Conservation (phyloP, 2,113 vertebrate genomes). For the Hyperopisus bebe region DNA sequence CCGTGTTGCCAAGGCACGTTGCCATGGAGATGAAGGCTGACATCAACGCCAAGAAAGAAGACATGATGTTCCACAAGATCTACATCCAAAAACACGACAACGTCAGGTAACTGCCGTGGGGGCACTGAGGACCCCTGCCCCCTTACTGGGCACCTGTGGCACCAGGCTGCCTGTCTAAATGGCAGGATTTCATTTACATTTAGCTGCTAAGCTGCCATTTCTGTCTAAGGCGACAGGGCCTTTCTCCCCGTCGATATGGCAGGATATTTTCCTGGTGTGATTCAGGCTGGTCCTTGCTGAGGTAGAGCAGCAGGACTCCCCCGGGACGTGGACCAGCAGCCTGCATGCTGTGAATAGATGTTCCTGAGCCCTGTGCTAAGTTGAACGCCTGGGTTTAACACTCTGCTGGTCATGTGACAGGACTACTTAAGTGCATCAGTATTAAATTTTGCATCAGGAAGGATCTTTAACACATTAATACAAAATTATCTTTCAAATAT, state of each 20-base stretch:
- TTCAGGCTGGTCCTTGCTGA: not conserved
- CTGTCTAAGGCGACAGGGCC: not conserved
- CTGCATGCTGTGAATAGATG: not conserved
- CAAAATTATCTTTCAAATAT: not conserved
- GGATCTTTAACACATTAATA: not conserved
- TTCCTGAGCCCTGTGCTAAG: not conserved
- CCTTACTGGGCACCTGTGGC: not conserved
- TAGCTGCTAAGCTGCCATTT: not conserved
- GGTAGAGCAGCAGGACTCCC: not conserved
- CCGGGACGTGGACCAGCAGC: not conserved
- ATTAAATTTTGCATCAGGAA: not conserved
- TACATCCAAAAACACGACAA: slow-evolving; percentile 98
- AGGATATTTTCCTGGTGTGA: not conserved
- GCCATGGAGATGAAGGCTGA: slow-evolving; percentile 99
- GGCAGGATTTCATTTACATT: not conserved
- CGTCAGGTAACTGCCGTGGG: slow-evolving; percentile 70
- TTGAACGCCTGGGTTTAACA: not conserved
- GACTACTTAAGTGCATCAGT: not conserved
- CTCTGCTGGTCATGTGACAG: not conserved
- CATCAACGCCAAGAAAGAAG: slow-evolving; percentile 94
- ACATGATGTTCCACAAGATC: slow-evolving; percentile 99
- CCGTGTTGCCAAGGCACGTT: slow-evolving; percentile 89
- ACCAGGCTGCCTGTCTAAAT: not conserved
- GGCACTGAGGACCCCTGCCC: not conserved
- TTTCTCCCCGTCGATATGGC: not conserved